Base-by-base conservation (phyloP, 2,113 vertebrate species). In the Tetraodon nigroviridis region DNA sequence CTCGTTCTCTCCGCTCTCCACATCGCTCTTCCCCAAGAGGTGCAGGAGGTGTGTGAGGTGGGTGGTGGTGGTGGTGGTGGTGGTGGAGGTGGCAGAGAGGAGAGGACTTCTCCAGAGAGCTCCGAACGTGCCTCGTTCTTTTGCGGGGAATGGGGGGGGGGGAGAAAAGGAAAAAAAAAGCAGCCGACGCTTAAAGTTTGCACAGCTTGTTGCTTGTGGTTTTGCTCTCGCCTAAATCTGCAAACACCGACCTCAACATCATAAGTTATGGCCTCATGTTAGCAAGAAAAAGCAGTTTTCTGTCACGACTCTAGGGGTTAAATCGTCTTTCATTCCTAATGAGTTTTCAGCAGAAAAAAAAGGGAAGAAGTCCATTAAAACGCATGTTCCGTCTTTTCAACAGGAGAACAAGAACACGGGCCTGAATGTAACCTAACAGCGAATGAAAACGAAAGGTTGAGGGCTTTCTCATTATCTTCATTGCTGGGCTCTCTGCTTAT, bases 31-130 rank as follows among this genome's bases (percentile, higher is more conserved):
- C 57, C 71, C 78, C 71, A 64, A 62, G 82, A 85, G 84, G 80
- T 83, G 71, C 73, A 79, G 84, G 84, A 84, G 79, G 79, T 87
- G 85, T 81, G 70, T 71, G 78, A 68, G 65, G 79, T 82, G 74
- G 62, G 71, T 78, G 75, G 71, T 6, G 11, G 73, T 65, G 64
- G 52, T 15, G 37, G 54, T 64, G 67, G 66, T 37, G 32, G 32
- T 11, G 32, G 32, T 37, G 32, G 32, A 37, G 32, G 11, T 37
- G 32, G 24, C 7, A 27, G 32, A 37, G 44, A 45, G 13, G 42
- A 17, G 48, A 70, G 69, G 61, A 78, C 66, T 72, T 84, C 67
- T 81, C 74, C 64, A 37, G 79, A 70, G 75, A 55, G 73, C 66
- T 80, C 71, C 56, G 54, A 76, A 55, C n/a, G 13, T 70, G 73